Evolutionary conservation across 2,113 vertebrate genomes (phyloP), one percentile per base, ranked within the genome.

Genomic region (Actenoides hombroni): DNA sequence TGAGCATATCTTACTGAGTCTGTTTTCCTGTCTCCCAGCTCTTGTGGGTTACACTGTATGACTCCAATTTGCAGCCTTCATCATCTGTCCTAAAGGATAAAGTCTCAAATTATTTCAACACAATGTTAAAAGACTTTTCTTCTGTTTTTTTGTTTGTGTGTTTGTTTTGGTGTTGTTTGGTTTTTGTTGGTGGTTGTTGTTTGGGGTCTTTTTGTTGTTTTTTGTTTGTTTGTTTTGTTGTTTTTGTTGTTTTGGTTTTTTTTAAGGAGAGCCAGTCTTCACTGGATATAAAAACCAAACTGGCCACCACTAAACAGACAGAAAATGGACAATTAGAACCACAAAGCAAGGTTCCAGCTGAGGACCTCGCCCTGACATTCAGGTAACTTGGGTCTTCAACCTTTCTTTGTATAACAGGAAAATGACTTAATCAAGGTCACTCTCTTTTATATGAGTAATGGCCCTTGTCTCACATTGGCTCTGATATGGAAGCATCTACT

Each of bases 251-350:
- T 42, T 69, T 42, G 46, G 46, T 20, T 46, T 46, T 71, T 88
- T 97, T 97, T 76, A 97, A 99, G 99, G 99, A 99, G 97, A 99
- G 97, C 91, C 99, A 99, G 88, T 98, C 98, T 91, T 98, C 98
- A 75, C 97, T 99, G 94, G 99, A 99, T 85, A 98, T 99, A 73
- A 99, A 99, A 98, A 99, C 94, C 96, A 99, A 99, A 97, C 96
- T 99, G 96, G 96, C 92, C 91, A 85, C 97, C 83, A 96, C 95
- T 94, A 99, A 99, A 85, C 97, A 99, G 96, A 89, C 98, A 86
- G 99, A 99, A 98, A 99, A 99, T 70, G 99, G 99, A 96, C 99
- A 99, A 79, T 96, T 98, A 77, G 99, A 99, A 87, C 97, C 95
- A 4, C 98, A 98, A 92, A 97, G 97, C 97, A 99, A 99, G 97